Evolutionary conservation across 2,113 vertebrate species (phyloP).

Genomic region (Nothoprocta perdicaria): DNA sequence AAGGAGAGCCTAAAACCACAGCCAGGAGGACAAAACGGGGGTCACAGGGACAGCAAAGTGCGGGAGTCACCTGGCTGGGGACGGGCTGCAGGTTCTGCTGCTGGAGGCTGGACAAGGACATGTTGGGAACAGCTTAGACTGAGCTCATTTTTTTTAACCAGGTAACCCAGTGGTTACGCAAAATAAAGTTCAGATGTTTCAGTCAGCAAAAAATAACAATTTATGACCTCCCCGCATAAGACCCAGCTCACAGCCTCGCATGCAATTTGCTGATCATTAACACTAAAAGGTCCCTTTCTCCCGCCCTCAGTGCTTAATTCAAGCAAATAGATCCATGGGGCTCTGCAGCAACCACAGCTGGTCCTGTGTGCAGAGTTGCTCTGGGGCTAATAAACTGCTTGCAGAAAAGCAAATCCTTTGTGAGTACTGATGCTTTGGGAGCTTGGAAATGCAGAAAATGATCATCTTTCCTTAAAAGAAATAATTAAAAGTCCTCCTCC

Average conservation of each 20-base stretch:
- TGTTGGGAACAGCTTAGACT: background rate
- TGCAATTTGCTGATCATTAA: background rate
- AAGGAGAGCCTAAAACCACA: background rate
- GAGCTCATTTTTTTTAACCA: background rate
- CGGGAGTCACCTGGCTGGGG: background rate
- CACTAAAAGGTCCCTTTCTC: background rate
- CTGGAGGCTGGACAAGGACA: background rate
- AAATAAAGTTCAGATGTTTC: background rate
- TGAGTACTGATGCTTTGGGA: background rate
- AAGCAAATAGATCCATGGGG: background rate
- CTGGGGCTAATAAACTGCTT: background rate
- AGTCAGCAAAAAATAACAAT: background rate
- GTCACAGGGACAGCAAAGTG: background rate
- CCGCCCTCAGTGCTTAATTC: background rate
- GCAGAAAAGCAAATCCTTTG: fast-evolving
- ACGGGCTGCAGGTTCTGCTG: background rate
- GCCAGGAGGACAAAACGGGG: background rate
- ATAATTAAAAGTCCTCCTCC: background rate
- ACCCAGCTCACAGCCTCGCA: background rate
- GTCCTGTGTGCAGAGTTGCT: background rate
- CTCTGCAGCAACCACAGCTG: background rate
- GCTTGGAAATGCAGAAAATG: background rate
- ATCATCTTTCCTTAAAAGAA: background rate
- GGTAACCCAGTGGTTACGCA: too few species aligned
- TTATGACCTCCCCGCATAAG: background rate